A percentile compares a stretch with the other conserved stretches of the same genome.
phyloP scores from a whole-genome alignment of 92 coral and sea anemone species.

The Phenganax subtilis region DNA sequence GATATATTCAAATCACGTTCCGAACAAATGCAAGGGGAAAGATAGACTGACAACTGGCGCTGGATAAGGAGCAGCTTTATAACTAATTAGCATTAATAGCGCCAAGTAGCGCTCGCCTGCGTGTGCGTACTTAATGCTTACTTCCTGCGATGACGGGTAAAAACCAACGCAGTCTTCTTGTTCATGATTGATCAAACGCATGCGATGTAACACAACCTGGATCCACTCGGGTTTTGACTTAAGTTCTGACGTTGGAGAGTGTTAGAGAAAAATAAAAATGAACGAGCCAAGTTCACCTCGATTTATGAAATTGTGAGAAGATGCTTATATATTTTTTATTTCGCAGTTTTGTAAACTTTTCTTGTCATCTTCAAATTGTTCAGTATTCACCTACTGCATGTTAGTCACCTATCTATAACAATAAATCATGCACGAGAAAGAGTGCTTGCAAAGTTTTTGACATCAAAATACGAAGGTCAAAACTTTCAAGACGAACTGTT shows the following conservation, averaged over 20 bases:
- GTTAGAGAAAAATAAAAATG: neutral
- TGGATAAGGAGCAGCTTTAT: neutral
- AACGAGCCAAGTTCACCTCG: neutral
- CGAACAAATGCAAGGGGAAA: neutral
- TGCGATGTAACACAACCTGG: neutral
- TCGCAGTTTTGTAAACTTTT: no score
- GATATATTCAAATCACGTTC: neutral
- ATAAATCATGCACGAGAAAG: no score
- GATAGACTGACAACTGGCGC: conserved; percentile 2
- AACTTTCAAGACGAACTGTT: no score
- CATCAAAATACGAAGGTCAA: no score
- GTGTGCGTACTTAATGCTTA: neutral
- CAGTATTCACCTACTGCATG: no score
- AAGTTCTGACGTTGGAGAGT: no score
- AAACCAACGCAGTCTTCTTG: neutral
- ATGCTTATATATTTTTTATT: no score
- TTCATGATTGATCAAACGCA: neutral
- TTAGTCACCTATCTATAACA: no score
- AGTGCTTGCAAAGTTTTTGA: no score
- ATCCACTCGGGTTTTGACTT: no score
- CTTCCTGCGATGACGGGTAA: conserved; percentile 14
- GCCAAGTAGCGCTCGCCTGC: neutral
- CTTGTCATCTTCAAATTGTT: no score
- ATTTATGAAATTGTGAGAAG: no score
- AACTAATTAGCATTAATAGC: conserved; percentile 2